Percentiles rank a stretch among this genome's conserved stretches.
Evolutionary conservation across 2,113 vertebrate genomes (phyloP).

Genomic region (Elgaria multicarinata): DNA sequence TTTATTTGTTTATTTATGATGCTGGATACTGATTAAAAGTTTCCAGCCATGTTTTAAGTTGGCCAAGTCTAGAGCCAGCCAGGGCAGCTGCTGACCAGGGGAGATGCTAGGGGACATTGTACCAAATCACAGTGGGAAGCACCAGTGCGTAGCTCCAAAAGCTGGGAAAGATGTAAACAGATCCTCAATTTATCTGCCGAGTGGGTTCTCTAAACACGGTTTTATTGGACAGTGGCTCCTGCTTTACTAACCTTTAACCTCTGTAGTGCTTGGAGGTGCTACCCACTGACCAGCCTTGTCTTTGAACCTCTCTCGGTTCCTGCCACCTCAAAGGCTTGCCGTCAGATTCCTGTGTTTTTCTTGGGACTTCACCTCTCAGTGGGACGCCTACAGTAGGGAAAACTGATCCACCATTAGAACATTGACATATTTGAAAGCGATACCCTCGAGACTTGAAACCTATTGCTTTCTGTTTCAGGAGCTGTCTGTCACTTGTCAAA

Average conservation of each 20-base stretch:
- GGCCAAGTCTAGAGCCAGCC: constrained; percentile 58
- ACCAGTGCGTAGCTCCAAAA: constrained; percentile 66
- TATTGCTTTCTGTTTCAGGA: constrained; percentile 82
- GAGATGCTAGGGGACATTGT: constrained; percentile 57
- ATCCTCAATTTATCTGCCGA: constrained; percentile 76
- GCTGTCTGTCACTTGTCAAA: constrained; percentile 82
- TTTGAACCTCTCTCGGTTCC: constrained; percentile 84
- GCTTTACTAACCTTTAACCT: constrained; percentile 89
- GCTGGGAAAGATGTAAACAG: constrained; percentile 75
- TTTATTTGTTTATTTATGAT: constrained; percentile 78
- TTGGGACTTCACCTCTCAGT: constrained; percentile 79
- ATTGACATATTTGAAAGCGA: constrained; percentile 81
- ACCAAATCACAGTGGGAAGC: constrained; percentile 66
- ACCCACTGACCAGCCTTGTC: constrained; percentile 79
- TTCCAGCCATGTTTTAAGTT: constrained; percentile 64
- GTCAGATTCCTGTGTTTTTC: constrained; percentile 78
- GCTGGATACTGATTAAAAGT: constrained; percentile 74
- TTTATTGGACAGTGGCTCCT: constrained; percentile 87
- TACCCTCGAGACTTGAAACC: constrained; percentile 78
- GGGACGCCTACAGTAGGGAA: constrained; percentile 75
- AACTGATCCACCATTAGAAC: constrained; percentile 80
- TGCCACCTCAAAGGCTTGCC: constrained; percentile 81
- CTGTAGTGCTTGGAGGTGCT: constrained; percentile 74
- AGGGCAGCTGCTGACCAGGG: constrained; percentile 44
- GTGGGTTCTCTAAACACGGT: constrained; percentile 77